Conservation (phyloP, 2,113 vertebrate species). For the Eira barbara region DNA sequence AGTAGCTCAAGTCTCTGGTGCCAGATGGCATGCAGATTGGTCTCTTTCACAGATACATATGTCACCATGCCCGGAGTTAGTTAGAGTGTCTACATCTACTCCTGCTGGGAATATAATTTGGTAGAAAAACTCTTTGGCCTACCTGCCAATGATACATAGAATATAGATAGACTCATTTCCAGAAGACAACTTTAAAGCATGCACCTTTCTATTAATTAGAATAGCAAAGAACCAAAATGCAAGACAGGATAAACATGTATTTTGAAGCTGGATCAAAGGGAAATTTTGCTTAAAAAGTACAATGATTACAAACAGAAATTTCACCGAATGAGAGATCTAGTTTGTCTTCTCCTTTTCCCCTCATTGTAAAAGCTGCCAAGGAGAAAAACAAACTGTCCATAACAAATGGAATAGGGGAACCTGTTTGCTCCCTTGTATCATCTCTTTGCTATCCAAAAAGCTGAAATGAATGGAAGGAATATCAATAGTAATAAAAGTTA, state of each 20-base stretch:
- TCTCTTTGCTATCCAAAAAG: slow-evolving; percentile 47
- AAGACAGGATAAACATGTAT: background rate
- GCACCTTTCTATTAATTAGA: background rate
- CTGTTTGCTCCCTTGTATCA: background rate
- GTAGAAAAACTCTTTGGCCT: slow-evolving; percentile 39
- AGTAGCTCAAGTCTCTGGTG: slow-evolving; percentile 68
- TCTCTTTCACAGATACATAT: slow-evolving; percentile 66
- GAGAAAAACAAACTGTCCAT: slow-evolving; percentile 18
- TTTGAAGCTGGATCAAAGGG: slow-evolving; percentile 16
- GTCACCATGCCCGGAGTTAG: slow-evolving; percentile 54
- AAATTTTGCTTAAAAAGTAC: slow-evolving; percentile 46
- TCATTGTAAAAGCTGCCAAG: background rate
- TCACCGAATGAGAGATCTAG: slow-evolving; percentile 25
- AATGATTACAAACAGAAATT: slow-evolving; percentile 43
- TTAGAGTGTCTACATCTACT: slow-evolving; percentile 38
- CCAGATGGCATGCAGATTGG: slow-evolving; percentile 78
- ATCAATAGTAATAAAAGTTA: slow-evolving; percentile 46
- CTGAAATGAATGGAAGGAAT: slow-evolving; percentile 37
- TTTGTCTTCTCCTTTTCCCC: slow-evolving; percentile 19
- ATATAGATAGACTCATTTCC: background rate
- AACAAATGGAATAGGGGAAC: slow-evolving; percentile 28
- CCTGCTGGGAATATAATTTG: slow-evolving; percentile 56
- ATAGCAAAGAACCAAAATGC: slow-evolving; percentile 20
- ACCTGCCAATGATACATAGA: background rate
- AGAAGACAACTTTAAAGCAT: slow-evolving; percentile 37